phyloP scores from a whole-genome alignment of 2,113 vertebrate genomes.

The Amblyornis subalaris region DNA sequence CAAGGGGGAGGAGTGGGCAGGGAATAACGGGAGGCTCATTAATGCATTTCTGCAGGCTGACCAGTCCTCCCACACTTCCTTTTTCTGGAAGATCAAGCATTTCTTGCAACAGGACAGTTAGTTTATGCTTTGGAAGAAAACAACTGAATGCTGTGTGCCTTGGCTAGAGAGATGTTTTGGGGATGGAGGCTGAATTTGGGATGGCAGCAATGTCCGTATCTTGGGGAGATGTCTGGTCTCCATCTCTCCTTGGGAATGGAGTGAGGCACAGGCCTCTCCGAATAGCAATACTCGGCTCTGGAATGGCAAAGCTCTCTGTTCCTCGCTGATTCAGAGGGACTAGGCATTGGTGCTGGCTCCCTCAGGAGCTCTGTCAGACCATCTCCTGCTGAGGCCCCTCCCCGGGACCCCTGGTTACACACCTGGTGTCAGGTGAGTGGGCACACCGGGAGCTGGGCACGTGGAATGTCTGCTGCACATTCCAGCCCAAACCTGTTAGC shows the following conservation, averaged over 20 bases:
- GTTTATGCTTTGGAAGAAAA: neutral
- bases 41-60: constrained; percentile 14
- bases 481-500: neutral
- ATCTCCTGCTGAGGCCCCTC: neutral
- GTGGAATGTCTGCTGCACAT: neutral
- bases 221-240: neutral
- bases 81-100: neutral
- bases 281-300: neutral
- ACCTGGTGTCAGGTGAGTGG: neutral
- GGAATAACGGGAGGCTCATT: constrained; percentile 37
- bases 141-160: neutral
- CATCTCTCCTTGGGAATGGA: neutral
- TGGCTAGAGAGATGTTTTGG: neutral
- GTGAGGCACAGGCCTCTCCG: neutral
- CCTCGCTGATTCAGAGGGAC: neutral
- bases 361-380: neutral
- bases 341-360: neutral
- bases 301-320: neutral
- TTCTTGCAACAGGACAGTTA: neutral
- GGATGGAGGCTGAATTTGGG: neutral
- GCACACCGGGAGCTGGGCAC: neutral
- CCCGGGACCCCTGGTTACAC: neutral
- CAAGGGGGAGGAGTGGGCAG: neutral
- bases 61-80: neutral
- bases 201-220: neutral